phyloP scores from a whole-genome alignment of 2,797 vertebrate genomes.

The Chelon labrosus region DNA sequence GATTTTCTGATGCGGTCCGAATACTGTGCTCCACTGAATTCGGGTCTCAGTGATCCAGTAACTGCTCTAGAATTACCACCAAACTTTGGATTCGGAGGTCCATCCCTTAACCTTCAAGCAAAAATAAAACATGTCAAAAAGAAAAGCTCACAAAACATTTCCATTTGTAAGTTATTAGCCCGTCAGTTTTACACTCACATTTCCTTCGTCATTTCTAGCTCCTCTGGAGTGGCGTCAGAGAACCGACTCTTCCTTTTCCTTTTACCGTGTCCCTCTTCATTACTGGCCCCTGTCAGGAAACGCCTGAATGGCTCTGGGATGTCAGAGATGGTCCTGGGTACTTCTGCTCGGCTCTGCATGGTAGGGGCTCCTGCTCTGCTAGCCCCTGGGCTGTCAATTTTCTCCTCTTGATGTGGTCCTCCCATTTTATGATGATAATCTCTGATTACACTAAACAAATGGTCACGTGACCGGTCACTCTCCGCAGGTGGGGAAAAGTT shows the following conservation, averaged over 20 bases:
- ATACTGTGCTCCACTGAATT: constrained; percentile 33
- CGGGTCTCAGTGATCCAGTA: constrained; percentile 15
- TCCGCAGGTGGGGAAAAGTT: constrained; percentile 28
- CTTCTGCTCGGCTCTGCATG: constrained; percentile 38
- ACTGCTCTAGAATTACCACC: background rate
- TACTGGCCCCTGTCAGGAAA: constrained; percentile 60
- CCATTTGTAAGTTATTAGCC: too few species aligned
- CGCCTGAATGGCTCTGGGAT: constrained; percentile 79
- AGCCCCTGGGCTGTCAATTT: background rate
- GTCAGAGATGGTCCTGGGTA: constrained; percentile 47
- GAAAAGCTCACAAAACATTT: background rate
- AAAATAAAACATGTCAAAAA: constrained; percentile 20
- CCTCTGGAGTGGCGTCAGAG: constrained; percentile 78
- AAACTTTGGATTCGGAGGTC: constrained; percentile 38
- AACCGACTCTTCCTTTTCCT: constrained; percentile 82
- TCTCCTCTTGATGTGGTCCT: background rate
- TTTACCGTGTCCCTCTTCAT: constrained; percentile 40
- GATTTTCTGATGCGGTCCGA: constrained; percentile 33
- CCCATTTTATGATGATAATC: constrained; percentile 57
- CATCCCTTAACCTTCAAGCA: constrained; percentile 49
- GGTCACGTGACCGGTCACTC: background rate
- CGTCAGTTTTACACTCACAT: constrained; percentile 67
- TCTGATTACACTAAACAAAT: constrained; percentile 45
- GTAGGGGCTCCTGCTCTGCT: constrained; percentile 23
- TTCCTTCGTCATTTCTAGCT: constrained; percentile 64